Evolutionary conservation across 2,888 invertebrate species (phyloP), one percentile per base, ranked within the genome.

Genomic region (Chymomyza fuscimana): DNA sequence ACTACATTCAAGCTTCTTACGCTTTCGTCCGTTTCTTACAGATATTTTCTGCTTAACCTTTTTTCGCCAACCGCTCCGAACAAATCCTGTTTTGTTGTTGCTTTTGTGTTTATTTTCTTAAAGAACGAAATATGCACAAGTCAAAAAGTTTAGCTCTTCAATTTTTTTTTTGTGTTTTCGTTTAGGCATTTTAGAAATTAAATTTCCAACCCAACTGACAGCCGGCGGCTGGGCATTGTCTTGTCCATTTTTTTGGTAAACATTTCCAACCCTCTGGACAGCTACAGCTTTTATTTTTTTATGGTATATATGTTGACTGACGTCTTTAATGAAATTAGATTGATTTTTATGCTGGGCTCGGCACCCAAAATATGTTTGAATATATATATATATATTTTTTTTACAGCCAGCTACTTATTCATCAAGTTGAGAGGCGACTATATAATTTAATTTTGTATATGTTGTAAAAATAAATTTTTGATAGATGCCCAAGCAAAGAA

Each of bases 391-490:
- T n/a, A 3, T 51, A 16, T 51, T 16, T 52, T 52, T 16, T 52
- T 52, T 52, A 16, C 15, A 22, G 58, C 22, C 80, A 82, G 87
- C 83, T 72, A 85, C 82, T 85, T 83, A 82, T 83, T 77, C 81
- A 87, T 83, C 83, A 87, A 85, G 86, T 80, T 82, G 86, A 83
- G 79, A 83, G 81, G 70, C 87, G 81, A 81, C 84, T 81, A 78
- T 83, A 85, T 87, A 85, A 85, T 85, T 85, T 86, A 81, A 85
- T 87, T 77, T 87, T 82, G 81, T 83, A 73, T 80, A 73, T 77
- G 78, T 78, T 78, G 84, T 83, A 78, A 81, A 87, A 86, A 86
- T 81, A 87, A 70, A 84, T 83, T 82, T 87, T 87, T 84, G 83
- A 87, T 84, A 82, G 83, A 87, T 78, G 83, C 73, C 52, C 25